Conservation (phyloP, 1,140 invertebrate genomes). For the Cyphomyrmex costatus region DNA sequence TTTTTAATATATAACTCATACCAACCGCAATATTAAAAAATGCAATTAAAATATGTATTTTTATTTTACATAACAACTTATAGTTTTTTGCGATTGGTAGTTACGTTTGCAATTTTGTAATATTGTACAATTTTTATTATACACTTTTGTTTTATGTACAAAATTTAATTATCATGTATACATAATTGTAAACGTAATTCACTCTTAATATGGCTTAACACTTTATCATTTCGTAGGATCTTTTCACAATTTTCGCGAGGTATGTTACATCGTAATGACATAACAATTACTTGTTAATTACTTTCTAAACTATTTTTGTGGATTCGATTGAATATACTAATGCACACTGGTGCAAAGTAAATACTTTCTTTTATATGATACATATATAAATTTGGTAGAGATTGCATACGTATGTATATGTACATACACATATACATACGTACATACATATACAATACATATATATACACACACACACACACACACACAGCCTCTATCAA, state of each 20-base stretch:
- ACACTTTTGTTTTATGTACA: conserved; percentile 18
- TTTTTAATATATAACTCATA: neutral
- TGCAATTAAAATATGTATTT: conserved; percentile 18
- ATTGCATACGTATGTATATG: too few species aligned
- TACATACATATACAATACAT: too few species aligned
- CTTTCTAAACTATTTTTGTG: conserved; percentile 26
- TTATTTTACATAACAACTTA: conserved; percentile 1
- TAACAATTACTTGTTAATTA: conserved; percentile 17
- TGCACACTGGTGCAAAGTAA: neutral
- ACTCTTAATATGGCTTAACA: conserved; percentile 21
- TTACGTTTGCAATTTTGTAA: conserved; percentile 6
- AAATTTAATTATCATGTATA: conserved; percentile 9
- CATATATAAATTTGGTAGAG: too few species aligned
- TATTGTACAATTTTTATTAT: conserved; percentile 17
- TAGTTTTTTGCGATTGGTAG: conserved; percentile 21
- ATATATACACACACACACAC: neutral
- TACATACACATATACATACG: too few species aligned
- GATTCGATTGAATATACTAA: neutral
- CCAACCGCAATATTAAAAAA: neutral
- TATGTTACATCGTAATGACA: neutral
- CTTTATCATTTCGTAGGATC: conserved; percentile 24
- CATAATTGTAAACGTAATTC: conserved; percentile 25
- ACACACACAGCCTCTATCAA: neutral
- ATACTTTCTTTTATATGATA: too few species aligned
- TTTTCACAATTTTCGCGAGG: conserved; percentile 29